These are phyloP conservation scores for Lamprologus sp. DNA, from an alignment of 2,113 vertebrate genomes.

Conservation along the genomic window DNA sequence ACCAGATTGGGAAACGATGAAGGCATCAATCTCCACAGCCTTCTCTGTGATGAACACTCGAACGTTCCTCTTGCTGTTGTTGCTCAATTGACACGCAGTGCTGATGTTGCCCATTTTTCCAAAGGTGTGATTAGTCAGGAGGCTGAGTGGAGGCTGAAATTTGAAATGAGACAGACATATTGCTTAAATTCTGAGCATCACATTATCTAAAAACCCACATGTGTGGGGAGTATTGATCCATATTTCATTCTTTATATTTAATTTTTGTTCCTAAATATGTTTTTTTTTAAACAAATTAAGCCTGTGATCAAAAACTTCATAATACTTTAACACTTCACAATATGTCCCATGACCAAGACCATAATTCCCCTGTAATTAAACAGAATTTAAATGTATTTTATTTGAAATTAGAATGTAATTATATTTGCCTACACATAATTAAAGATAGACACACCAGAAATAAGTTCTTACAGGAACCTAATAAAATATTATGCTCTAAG, in stretches of 20 bases:
- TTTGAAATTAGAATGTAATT: background rate
- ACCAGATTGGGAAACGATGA: background rate
- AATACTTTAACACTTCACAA: background rate
- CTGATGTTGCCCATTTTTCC: constrained; percentile 43
- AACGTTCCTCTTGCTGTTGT: constrained; percentile 53
- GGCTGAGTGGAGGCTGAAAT: background rate
- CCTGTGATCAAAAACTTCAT: background rate
- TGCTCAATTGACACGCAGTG: constrained; percentile 22
- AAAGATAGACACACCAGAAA: background rate
- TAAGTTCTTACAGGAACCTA: background rate
- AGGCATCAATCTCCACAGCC: constrained; percentile 31
- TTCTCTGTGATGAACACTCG: constrained; percentile 25
- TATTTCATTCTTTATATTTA: background rate
- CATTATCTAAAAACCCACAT: background rate
- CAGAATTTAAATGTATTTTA: background rate
- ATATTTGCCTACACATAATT: background rate
- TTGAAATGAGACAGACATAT: background rate
- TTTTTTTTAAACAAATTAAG: background rate
- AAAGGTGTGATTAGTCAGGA: background rate
- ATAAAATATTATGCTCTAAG: background rate
- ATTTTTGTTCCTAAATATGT: background rate
- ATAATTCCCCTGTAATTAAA: background rate
- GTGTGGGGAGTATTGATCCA: background rate
- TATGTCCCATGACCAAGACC: background rate
- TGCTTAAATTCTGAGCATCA: background rate